Evolutionary conservation across 2,888 invertebrate genomes (phyloP), one percentile per base, ranked within the genome.

Genomic region (Carcina quercana): DNA sequence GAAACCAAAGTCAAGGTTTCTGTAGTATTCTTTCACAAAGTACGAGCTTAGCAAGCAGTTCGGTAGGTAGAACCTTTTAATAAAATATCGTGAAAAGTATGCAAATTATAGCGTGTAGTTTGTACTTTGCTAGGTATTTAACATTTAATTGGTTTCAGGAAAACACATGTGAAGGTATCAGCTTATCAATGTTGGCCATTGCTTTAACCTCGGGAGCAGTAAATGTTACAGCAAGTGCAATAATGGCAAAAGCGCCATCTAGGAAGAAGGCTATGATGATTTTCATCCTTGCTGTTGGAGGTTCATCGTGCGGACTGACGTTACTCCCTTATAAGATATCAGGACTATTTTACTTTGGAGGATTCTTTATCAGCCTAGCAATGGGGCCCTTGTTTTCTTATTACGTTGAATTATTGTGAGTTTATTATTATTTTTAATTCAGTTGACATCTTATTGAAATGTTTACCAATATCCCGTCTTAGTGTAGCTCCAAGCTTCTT

Each of bases 331-430:
- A 29, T 12, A 65, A 60, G 7, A 55, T 67, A 27, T 28, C 60
- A 8, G 42, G 59, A 42, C 59, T 61, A 45, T 47, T 63, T 7
- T 29, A 21, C 15, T 29, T 29, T 5, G 59, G 60, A 0, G 31
- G 59, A 3, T 17, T 57, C 10, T 32, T 52, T 1, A 59, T 50
- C 15, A 59, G 53, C 10, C 30, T 67, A 5, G 43, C 50, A 3
- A 57, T 62, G 27, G 67, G 62, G 2, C 45, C 61, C 2, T 44
- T 63, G 4, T 59, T 56, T 27, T 57, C 62, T 1, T 68, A 66
- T 25, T 61, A 56, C 15, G 56, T 65, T 10, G 68, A 66, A 33
- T 34, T 66, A 6, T 68, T 20, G n/a, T n/a, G n/a, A n/a, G n/a
- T n/a, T n/a, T n/a, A n/a, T n/a, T n/a, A n/a, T n/a, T n/a, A n/a